Conservation (phyloP, 1,140 invertebrate species). For the Tetranychus cinnabarinus region DNA sequence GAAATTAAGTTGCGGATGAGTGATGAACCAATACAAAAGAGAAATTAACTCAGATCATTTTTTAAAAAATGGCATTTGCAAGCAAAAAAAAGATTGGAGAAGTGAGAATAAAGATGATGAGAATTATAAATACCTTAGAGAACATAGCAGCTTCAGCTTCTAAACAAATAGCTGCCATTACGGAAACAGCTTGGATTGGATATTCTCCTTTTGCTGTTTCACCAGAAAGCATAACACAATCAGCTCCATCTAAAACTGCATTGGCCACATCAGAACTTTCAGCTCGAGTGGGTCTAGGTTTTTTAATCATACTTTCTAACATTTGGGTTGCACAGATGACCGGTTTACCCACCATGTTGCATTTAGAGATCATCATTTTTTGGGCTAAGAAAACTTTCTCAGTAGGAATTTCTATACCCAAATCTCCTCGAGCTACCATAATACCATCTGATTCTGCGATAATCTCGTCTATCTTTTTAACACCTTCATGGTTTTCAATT, state of each 20-base stretch:
- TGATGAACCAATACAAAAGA: too few species aligned
- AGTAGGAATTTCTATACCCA: slow-evolving; percentile 39
- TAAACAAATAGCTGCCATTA: slow-evolving; percentile 88
- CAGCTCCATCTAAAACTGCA: slow-evolving; percentile 85
- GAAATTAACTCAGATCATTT: too few species aligned
- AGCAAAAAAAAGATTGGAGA: background rate
- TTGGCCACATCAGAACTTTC: slow-evolving; percentile 94
- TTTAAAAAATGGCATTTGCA: background rate
- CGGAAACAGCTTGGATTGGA: slow-evolving; percentile 68
- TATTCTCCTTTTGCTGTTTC: slow-evolving; percentile 65
- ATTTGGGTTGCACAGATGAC: slow-evolving; percentile 96
- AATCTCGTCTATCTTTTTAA: slow-evolving; percentile 25
- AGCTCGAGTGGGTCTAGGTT: slow-evolving; percentile 79
- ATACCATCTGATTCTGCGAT: slow-evolving; percentile 23
- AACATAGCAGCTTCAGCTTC: slow-evolving; percentile 94
- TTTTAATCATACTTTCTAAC: slow-evolving; percentile 95
- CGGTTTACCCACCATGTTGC: slow-evolving; percentile 75
- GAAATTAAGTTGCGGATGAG: too few species aligned
- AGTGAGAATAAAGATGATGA: background rate
- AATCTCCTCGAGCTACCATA: slow-evolving; percentile 25
- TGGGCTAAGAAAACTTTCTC: slow-evolving; percentile 98
- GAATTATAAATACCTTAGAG: slow-evolving; percentile 29
- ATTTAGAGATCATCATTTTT: slow-evolving; percentile 83
- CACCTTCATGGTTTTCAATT: slow-evolving; percentile 25
- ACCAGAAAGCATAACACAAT: slow-evolving; percentile 95